A percentile compares a stretch with the other conserved stretches of the same genome.
Conservation (phyloP, 2,888 invertebrate genomes). For the Diarsia mendica region DNA sequence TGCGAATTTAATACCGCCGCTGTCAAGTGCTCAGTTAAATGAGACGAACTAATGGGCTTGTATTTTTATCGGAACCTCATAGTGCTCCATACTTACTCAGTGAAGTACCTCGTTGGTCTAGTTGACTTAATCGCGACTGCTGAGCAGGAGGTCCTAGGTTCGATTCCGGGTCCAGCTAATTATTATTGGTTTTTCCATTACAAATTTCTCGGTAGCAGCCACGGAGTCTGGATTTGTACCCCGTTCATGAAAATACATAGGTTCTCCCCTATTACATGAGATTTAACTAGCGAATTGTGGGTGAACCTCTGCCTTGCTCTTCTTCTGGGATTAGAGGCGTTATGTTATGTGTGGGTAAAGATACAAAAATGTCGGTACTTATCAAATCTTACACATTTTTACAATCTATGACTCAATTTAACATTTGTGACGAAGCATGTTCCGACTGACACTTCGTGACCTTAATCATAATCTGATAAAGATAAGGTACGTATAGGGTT, state of each 20-base stretch:
- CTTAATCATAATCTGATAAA: constrained; percentile 27
- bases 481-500: background rate
- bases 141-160: too few relatives aligned
- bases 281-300: too few relatives aligned
- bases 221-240: too few relatives aligned
- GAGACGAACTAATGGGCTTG: background rate
- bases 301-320: too few relatives aligned
- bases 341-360: background rate
- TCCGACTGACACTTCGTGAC: too few relatives aligned
- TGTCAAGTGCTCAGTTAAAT: constrained; percentile 28
- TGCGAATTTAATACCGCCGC: constrained; percentile 46
- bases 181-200: too few relatives aligned
- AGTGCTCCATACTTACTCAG: background rate
- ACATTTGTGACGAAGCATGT: background rate
- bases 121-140: too few relatives aligned
- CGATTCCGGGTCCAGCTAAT: too few relatives aligned
- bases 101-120: background rate
- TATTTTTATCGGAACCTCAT: constrained; percentile 1
- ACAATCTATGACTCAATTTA: constrained; percentile 5
- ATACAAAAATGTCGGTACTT: background rate
- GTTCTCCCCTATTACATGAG: too few relatives aligned
- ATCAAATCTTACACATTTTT: background rate
- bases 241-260: too few relatives aligned
- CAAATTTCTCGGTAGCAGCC: too few relatives aligned
- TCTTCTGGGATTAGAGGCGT: too few relatives aligned